phyloP scores from a whole-genome alignment of 2,888 invertebrate species.

The Sabatieria punctata region DNA sequence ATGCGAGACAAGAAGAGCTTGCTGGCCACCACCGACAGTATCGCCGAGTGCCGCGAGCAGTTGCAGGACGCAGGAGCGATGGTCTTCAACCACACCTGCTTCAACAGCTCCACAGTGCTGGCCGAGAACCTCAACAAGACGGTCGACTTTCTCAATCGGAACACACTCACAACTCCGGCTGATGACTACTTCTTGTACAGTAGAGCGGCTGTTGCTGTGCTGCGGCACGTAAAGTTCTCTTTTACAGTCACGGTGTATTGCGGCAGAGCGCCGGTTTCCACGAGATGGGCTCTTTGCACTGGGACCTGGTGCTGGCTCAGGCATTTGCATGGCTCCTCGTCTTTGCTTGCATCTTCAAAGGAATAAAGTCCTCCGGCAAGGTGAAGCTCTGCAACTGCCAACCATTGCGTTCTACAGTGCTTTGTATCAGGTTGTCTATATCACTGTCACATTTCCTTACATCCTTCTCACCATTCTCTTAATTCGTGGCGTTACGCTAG shows the following conservation, averaged over 20 bases:
- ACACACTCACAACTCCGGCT: slow-evolving; percentile 1
- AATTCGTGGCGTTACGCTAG: slow-evolving; percentile 23
- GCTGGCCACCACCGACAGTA: background rate
- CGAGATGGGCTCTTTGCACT: slow-evolving; percentile 57
- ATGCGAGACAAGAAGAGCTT: background rate
- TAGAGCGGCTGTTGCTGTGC: background rate
- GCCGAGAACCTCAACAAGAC: background rate
- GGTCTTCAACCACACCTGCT: slow-evolving; percentile 5
- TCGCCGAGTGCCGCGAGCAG: too few species aligned
- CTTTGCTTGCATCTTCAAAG: slow-evolving; percentile 90
- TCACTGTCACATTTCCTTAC: slow-evolving; percentile 26
- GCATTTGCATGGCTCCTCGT: slow-evolving; percentile 81
- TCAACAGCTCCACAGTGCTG: background rate
- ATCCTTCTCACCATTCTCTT: slow-evolving; percentile 22
- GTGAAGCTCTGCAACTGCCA: slow-evolving; percentile 15
- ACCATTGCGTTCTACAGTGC: slow-evolving; percentile 13
- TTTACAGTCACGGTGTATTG: slow-evolving; percentile 62
- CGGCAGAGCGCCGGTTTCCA: slow-evolving; percentile 67
- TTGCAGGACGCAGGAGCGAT: background rate
- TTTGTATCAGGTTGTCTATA: slow-evolving; percentile 16
- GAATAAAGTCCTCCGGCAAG: slow-evolving; percentile 64
- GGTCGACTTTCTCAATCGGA: too few species aligned
- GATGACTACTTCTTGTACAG: slow-evolving; percentile 6
- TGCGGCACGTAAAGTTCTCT: slow-evolving; percentile 11
- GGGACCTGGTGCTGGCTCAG: slow-evolving; percentile 74